Evolutionary conservation across 1,140 invertebrate species (phyloP).

Genomic region (Glossosoma conforme): DNA sequence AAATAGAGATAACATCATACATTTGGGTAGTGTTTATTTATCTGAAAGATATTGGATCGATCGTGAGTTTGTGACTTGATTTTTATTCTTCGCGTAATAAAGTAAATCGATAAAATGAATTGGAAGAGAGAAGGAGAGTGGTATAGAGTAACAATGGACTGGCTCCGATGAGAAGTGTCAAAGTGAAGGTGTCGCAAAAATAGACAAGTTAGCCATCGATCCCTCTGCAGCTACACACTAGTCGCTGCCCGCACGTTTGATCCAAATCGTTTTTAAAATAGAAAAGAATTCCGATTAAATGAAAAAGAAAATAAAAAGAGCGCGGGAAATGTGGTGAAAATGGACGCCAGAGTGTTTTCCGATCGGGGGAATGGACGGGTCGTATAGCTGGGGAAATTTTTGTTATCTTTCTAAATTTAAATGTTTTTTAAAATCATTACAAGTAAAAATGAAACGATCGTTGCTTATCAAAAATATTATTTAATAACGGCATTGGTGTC

Average conservation of each 20-base stretch:
- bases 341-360: conserved; percentile 18
- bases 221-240: background rate
- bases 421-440: too few species aligned
- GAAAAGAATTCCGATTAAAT: conserved; percentile 25
- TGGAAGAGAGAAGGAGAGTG: background rate
- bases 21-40: too few species aligned
- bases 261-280: conserved; percentile 16
- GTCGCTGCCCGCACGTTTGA: conserved; percentile 9
- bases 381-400: background rate
- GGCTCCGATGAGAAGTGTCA: background rate
- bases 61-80: too few species aligned
- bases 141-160: background rate
- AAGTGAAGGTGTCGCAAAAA: background rate
- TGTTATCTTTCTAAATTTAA: background rate
- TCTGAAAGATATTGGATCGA: too few species aligned
- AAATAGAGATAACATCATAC: too few species aligned
- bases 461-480: too few species aligned
- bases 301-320: conserved; percentile 23
- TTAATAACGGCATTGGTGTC: too few species aligned
- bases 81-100: too few species aligned
- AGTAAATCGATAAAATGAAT: too few species aligned
- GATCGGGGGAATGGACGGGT: conserved; percentile 3
- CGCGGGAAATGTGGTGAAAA: conserved; percentile 30
- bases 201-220: conserved; percentile 9
- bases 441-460: too few species aligned